Evolutionary conservation across 2,888 invertebrate genomes (phyloP), one percentile per base, ranked within the genome.

Genomic region (Mesorhabditis spiculigera): DNA sequence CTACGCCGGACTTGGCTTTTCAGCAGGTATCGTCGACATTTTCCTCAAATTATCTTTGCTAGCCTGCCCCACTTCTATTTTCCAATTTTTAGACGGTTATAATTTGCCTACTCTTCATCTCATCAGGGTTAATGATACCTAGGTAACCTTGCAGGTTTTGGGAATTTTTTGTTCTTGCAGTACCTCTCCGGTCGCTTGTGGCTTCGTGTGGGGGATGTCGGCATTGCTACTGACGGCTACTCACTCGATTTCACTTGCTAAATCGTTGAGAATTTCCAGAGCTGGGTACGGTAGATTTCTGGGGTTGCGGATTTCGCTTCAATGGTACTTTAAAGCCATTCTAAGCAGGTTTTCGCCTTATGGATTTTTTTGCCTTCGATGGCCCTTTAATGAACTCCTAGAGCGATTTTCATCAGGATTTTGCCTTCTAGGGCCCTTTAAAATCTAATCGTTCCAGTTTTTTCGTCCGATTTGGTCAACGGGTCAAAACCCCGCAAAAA

Each of bases 31-130:
- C 1, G 1, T 50, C 1, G 58, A 1, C 58, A 1, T 13, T 28
- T 28, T 28, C 28, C 28, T 28, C n/a, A 50, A 50, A 50, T 50
- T 13, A 50, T 13, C 58, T 50, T 50, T 50, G 28, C 28, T 50
- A 50, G 58, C n/a, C 58, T 50, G n/a, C n/a, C 58, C 8, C 58
- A 50, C n/a, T n/a, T n/a, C n/a, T n/a, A n/a, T n/a, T n/a, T n/a
- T n/a, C n/a, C n/a, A n/a, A n/a, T n/a, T 50, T 50, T 50, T 50
- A 13, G 58, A 50, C n/a, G n/a, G 58, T n/a, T 50, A 50, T n/a
- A 50, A n/a, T 28, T 28, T 13, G 58, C n/a, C 58, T 50, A 50
- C 58, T 50, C n/a, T 50, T 50, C 58, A 50, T 50, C 58, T 13
- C 58, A 1, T 50, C 58, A 2, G 58, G 10, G 8, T 3, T 50